A percentile compares a stretch with the other conserved stretches of the same genome.
Conservation (phyloP, 2,888 invertebrate species). For the Sinodicranocentrus sp. region DNA sequence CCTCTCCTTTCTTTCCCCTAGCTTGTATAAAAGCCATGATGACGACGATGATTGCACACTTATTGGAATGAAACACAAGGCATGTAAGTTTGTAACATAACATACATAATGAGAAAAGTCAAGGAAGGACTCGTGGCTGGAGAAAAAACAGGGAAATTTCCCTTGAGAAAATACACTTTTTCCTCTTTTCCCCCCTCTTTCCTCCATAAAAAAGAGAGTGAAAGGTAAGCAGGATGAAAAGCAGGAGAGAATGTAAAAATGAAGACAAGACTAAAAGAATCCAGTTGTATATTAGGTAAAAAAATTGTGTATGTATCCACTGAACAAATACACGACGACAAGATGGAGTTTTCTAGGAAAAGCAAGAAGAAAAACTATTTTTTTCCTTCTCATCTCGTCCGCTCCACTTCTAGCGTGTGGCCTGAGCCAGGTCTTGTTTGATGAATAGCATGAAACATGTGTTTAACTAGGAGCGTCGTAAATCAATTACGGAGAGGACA, state of each 20-base stretch:
- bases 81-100: neutral
- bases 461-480: conserved; percentile 67
- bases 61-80: neutral
- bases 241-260: conserved; percentile 38
- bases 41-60: too few species aligned
- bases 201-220: neutral
- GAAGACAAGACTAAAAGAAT: conserved; percentile 27
- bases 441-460: conserved; percentile 67
- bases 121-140: conserved; percentile 29
- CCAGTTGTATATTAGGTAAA: too few species aligned
- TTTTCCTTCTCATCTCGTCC: neutral
- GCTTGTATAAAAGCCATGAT: too few species aligned
- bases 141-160: conserved; percentile 58
- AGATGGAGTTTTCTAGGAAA: too few species aligned
- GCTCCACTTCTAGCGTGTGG: neutral
- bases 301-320: too few species aligned
- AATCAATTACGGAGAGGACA: conserved; percentile 69
- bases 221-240: neutral
- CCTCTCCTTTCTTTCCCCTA: too few species aligned
- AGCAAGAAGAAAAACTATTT: neutral
- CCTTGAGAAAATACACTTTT: conserved; percentile 65
- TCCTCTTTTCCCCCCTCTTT: neutral
- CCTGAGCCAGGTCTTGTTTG: too few species aligned
- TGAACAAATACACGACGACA: too few species aligned
- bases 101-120: conserved; percentile 67